A percentile compares a stretch with the other conserved stretches of the same genome.
Conservation (phyloP, 2,797 vertebrate genomes). For the Rhinogobio ventralis region DNA sequence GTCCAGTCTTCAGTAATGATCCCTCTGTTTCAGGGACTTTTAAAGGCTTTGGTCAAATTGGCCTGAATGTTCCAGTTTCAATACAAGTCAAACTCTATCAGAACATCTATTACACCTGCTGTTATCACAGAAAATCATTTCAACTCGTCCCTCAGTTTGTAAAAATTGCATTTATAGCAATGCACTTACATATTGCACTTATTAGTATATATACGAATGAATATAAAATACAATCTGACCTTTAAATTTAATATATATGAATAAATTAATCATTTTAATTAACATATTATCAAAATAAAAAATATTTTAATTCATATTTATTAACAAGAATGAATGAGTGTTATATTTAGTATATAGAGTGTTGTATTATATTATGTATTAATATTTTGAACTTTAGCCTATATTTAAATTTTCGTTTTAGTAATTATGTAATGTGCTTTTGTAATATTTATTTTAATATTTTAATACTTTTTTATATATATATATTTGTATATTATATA, state of each 20-base stretch:
- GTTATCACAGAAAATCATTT: background rate
- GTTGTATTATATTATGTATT: background rate
- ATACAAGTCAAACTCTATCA: background rate
- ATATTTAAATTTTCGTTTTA: background rate
- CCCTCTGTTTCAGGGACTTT: slow-evolving; percentile 1
- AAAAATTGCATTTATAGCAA: background rate
- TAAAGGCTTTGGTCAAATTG: slow-evolving; percentile 25
- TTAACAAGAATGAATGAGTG: background rate
- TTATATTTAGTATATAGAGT: background rate
- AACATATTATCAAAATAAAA: background rate
- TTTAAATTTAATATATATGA: background rate
- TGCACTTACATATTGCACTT: background rate
- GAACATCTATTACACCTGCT: background rate
- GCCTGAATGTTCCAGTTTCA: background rate
- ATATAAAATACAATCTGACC: background rate
- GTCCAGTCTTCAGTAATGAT: background rate
- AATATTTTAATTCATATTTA: background rate
- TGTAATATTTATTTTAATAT: no score
- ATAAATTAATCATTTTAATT: background rate
- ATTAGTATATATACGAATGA: background rate
- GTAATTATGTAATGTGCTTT: no score
- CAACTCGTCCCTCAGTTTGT: background rate
- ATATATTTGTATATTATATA: no score
- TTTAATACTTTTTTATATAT: no score
- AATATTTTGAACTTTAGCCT: background rate